These are phyloP conservation scores for Hemicrepidius hirtus DNA, from an alignment of 2,888 invertebrate genomes.

Conservation along the genomic window DNA sequence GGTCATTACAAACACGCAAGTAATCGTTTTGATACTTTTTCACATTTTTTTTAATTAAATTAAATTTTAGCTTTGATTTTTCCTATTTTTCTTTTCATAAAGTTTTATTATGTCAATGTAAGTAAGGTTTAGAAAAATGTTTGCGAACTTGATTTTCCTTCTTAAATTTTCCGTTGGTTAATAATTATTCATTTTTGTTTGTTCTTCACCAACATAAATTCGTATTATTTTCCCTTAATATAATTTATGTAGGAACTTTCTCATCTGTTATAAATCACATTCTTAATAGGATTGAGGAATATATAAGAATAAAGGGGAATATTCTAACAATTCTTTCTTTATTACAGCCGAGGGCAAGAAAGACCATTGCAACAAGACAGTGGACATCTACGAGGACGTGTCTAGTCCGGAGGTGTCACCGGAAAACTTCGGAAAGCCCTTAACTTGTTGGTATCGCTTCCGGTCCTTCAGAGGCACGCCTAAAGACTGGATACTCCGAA, in stretches of 20 bases:
- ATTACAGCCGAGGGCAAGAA: constrained; percentile 79
- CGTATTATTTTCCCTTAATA: not conserved
- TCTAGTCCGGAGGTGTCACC: constrained; percentile 90
- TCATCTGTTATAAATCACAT: constrained; percentile 8
- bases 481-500: constrained; percentile 91
- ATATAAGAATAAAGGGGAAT: not conserved
- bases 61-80: too few species aligned
- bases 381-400: constrained; percentile 94
- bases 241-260: constrained; percentile 11
- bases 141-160: too few species aligned
- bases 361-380: constrained; percentile 95
- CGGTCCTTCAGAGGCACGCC: constrained; percentile 90
- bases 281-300: not conserved
- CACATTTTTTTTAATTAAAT: too few species aligned
- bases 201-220: constrained; percentile 4
- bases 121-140: too few species aligned
- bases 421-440: constrained; percentile 87
- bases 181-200: not conserved
- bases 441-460: constrained; percentile 94
- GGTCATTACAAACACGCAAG: too few species aligned
- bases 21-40: too few species aligned
- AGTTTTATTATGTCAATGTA: too few species aligned
- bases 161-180: not conserved
- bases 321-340: constrained; percentile 20
- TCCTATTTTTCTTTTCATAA: too few species aligned